A percentile compares a stretch with the other conserved stretches of the same genome.
Conservation (phyloP, 1,140 invertebrate genomes). For the Calephelis virginiensis region DNA sequence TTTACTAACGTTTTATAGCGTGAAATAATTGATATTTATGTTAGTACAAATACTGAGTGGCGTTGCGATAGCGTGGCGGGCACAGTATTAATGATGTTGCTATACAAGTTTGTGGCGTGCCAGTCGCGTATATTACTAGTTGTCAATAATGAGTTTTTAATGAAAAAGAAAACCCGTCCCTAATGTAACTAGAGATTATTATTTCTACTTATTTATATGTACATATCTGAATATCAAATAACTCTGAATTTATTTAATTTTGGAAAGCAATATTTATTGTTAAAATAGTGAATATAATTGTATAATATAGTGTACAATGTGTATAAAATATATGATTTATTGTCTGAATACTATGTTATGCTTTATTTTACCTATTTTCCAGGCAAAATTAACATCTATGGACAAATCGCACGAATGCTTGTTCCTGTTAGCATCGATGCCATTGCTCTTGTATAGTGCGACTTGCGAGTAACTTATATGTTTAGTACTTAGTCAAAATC, state of each 20-base stretch:
- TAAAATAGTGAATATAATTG: slow-evolving; percentile 30
- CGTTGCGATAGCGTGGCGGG: no score
- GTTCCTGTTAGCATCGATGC: no score
- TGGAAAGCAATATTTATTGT: slow-evolving; percentile 38
- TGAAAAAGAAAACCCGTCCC: slow-evolving; percentile 26
- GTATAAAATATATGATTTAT: slow-evolving; percentile 37
- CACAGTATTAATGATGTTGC: no score
- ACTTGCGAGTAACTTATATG: no score
- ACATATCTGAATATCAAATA: slow-evolving; percentile 21
- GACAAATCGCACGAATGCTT: no score
- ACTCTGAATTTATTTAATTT: slow-evolving; percentile 27
- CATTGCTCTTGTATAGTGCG: no score
- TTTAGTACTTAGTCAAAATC: no score
- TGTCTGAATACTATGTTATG: slow-evolving; percentile 1
- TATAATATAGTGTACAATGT: slow-evolving; percentile 37
- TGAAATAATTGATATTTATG: no score
- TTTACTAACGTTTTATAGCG: no score
- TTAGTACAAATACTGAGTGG: no score
- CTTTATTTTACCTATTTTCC: slow-evolving; percentile 3
- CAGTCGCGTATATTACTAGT: not conserved
- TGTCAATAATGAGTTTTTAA: slow-evolving; percentile 6
- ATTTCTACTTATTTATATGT: slow-evolving; percentile 24
- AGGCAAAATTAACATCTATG: not conserved
- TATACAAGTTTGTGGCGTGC: no score
- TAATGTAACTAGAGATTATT: slow-evolving; percentile 16